Base-by-base conservation (phyloP, 30 jellyfish, hydroid and myxozoan genomes). In the Hydractinia symbiolongicarpus region DNA sequence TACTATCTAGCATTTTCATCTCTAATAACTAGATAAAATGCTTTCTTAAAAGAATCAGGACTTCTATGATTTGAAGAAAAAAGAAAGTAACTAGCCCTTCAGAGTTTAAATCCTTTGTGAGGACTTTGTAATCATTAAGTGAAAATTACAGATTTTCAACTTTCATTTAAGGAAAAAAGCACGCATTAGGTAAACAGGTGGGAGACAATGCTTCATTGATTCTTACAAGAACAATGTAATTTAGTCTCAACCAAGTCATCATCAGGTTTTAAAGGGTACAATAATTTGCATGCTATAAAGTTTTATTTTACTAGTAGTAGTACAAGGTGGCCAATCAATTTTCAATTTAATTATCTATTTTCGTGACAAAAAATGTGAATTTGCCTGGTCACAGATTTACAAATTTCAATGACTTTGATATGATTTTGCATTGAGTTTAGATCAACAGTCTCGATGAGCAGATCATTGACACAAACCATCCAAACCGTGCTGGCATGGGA, bases 21-120 rank as follows among this genome's bases (percentile, higher is more conserved):
- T 50, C 81, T 61, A 64, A 79, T 20, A 30, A 79, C 87, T 61
- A 79, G 66, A 60, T 61, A 84, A 49, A 79, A 60, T 77, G 77
- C 77, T 50, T 17, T 30, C 44, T 30, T 30, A 30, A 30, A 30
- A 30, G 44, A 30, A 30, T 30, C 44, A 30, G 44, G 44, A 30
- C 44, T 30, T 30, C 44, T 30, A n/a, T n/a, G 1, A 30, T 30
- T 0, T 30, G 44, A 30, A 30, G 15, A 58, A 11, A 11, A 17
- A 13, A 58, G 3, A 13, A 13, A 17, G 69, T 11, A 11, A 17
- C 69, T 11, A 11, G 17, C 69, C 15, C 15, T 13, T 30, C 44
- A 30, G 44, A 30, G 44, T 30, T 30, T 30, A 30, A 30, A 30
- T 30, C 44, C 44, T 30, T 30, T 30, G 44, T 30, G 44, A 30